Percentiles rank a stretch among this genome's conserved stretches.
These are phyloP conservation scores for Bellardia bayeri DNA, from an alignment of 2,888 invertebrate species.

Conservation along the genomic window DNA sequence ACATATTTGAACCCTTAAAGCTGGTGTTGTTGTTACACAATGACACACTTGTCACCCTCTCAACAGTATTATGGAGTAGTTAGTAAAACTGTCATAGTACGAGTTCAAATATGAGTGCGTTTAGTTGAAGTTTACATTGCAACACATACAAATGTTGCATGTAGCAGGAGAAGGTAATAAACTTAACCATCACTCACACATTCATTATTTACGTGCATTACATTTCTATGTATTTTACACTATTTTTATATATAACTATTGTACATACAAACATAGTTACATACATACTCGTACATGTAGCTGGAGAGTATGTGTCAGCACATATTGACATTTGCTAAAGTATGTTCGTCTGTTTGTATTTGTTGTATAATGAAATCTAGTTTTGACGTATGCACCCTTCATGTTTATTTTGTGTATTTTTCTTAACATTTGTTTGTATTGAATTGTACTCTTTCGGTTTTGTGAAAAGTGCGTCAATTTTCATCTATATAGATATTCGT, in stretches of 20 bases:
- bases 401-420: constrained; percentile 33
- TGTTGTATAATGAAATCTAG: constrained; percentile 1
- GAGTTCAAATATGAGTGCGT: background rate
- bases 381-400: constrained; percentile 57
- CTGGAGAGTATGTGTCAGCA: background rate
- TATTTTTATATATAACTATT: background rate
- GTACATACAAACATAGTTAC: background rate
- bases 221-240: constrained; percentile 37
- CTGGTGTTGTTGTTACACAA: constrained; percentile 24
- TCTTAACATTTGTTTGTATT: constrained; percentile 11
- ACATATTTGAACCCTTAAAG: constrained; percentile 35
- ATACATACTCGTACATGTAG: too few relatives aligned
- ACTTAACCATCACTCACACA: constrained; percentile 15
- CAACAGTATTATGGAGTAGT: constrained; percentile 43
- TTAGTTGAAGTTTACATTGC: constrained; percentile 12
- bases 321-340: constrained; percentile 34
- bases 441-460: background rate
- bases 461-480: constrained; percentile 41
- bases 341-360: background rate
- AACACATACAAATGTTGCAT: constrained; percentile 30
- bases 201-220: constrained; percentile 53
- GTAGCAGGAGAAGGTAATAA: constrained; percentile 50
- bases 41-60: constrained; percentile 66
- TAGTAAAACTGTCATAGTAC: constrained; percentile 13
- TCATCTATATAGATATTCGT: background rate